Conservation (phyloP, 2,797 vertebrate species). For the Okamejei kenojei region DNA sequence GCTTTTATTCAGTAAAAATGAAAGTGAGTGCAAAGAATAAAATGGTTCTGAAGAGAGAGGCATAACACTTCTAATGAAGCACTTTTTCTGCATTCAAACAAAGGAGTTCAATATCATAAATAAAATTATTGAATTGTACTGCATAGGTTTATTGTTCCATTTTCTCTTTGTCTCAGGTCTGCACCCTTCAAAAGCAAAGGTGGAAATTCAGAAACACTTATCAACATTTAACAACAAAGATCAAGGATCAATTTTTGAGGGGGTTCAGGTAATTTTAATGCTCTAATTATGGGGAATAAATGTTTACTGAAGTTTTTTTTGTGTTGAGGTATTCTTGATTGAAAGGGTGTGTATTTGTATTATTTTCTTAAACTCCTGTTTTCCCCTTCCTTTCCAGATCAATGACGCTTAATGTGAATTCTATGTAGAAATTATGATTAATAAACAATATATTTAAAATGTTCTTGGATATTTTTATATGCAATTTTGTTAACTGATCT, state of each 20-base stretch:
- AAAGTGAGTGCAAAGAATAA: not conserved
- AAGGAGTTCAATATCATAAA: not conserved
- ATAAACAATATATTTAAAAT: not conserved
- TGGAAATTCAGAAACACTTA: conserved; percentile 87
- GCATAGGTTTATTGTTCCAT: not conserved
- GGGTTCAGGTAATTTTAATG: conserved; percentile 69
- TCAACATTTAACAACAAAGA: conserved; percentile 80
- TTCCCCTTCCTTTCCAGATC: not conserved
- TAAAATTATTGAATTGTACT: not conserved
- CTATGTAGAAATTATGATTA: not conserved
- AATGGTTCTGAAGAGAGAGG: not conserved
- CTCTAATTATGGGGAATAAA: not conserved
- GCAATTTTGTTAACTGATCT: not conserved
- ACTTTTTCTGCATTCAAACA: not conserved
- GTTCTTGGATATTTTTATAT: not conserved
- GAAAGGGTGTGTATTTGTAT: not conserved
- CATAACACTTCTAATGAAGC: not conserved
- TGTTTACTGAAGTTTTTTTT: not conserved
- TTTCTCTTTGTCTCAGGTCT: conserved; percentile 60
- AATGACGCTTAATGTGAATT: not conserved
- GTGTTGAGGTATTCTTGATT: not conserved
- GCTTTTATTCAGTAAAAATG: not conserved
- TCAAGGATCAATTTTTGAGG: conserved; percentile 84
- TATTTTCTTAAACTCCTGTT: not conserved
- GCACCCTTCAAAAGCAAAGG: conserved; percentile 78